These are phyloP conservation scores for Drosophila acutilabella DNA, from an alignment of 2,888 invertebrate species.

Conservation along the genomic window DNA sequence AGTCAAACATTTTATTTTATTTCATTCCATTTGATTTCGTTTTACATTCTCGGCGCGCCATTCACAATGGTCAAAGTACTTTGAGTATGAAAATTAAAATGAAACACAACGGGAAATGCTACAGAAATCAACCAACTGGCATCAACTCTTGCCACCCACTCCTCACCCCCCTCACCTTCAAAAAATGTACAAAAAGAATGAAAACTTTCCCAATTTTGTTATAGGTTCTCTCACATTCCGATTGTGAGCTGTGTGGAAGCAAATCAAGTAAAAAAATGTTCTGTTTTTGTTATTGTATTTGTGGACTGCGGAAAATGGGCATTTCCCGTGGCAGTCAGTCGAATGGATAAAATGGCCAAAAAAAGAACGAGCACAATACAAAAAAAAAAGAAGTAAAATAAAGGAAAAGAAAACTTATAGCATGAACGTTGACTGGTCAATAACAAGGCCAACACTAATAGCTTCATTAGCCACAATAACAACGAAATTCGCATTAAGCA, in stretches of 20 bases:
- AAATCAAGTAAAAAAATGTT: slow-evolving; percentile 54
- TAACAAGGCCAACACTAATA: slow-evolving; percentile 62
- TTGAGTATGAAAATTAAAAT: slow-evolving; percentile 72
- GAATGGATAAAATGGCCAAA: slow-evolving; percentile 27
- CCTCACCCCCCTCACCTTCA: background rate
- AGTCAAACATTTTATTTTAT: slow-evolving; percentile 78
- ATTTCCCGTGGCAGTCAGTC: slow-evolving; percentile 57
- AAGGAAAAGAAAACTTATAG: slow-evolving; percentile 18
- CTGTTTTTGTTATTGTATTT: slow-evolving; percentile 23
- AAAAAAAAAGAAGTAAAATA: background rate
- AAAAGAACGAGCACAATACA: background rate
- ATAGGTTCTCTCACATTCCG: slow-evolving; percentile 11
- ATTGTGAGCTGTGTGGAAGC: slow-evolving; percentile 16
- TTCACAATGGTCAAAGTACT: slow-evolving; percentile 63
- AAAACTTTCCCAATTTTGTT: slow-evolving; percentile 18
- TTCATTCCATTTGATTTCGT: slow-evolving; percentile 62
- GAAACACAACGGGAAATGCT: slow-evolving; percentile 76
- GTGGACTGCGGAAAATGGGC: slow-evolving; percentile 61
- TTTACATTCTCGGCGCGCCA: slow-evolving; percentile 36
- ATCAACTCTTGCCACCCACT: slow-evolving; percentile 62
- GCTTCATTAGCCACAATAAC: slow-evolving; percentile 65
- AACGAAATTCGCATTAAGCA: slow-evolving; percentile 16
- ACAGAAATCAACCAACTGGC: slow-evolving; percentile 76
- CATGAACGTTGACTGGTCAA: slow-evolving; percentile 47
- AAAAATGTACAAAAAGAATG: background rate